Percentiles rank a stretch among this genome's conserved stretches.
Conservation (phyloP, 2,797 vertebrate species). For the Euthynnus affinis region DNA sequence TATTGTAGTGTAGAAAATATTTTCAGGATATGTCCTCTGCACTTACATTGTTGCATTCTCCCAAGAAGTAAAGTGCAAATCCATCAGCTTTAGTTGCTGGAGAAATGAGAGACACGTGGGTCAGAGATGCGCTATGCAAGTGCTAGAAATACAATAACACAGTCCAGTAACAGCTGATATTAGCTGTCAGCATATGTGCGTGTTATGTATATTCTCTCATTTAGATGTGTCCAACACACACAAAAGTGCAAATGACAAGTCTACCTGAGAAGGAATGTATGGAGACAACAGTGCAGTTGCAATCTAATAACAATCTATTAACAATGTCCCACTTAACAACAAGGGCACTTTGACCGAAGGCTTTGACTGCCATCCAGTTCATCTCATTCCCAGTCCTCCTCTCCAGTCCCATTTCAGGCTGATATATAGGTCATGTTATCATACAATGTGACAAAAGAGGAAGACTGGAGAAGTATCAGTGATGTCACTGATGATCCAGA, state of each 20-base stretch:
- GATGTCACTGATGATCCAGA: slow-evolving; percentile 42
- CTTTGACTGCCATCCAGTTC: slow-evolving; percentile 66
- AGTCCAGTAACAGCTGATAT: slow-evolving; percentile 12
- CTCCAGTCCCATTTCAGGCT: slow-evolving; percentile 65
- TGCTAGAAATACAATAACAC: slow-evolving; percentile 8
- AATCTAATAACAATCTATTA: slow-evolving; percentile 64
- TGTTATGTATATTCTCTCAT: neutral
- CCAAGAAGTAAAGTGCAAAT: slow-evolving; percentile 99
- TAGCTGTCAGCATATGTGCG: neutral
- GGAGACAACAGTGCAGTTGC: slow-evolving; percentile 34
- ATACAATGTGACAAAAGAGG: slow-evolving; percentile 55
- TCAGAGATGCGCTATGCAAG: slow-evolving; percentile 13
- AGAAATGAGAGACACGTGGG: slow-evolving; percentile 56
- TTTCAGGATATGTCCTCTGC: slow-evolving; percentile 7
- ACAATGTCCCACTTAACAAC: slow-evolving; percentile 71
- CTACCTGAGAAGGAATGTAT: slow-evolving; percentile 23
- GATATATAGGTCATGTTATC: slow-evolving; percentile 74
- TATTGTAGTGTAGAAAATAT: neutral
- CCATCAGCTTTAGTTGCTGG: slow-evolving; percentile 98
- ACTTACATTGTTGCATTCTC: slow-evolving; percentile 99
- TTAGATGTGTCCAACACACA: neutral
- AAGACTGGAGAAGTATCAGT: slow-evolving; percentile 28
- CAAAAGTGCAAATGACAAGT: slow-evolving; percentile 7
- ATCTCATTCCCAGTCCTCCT: slow-evolving; percentile 70
- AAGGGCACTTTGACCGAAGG: slow-evolving; percentile 69